Conservation (phyloP, 92 coral and sea anemone genomes). For the Pocillopora grandis region DNA sequence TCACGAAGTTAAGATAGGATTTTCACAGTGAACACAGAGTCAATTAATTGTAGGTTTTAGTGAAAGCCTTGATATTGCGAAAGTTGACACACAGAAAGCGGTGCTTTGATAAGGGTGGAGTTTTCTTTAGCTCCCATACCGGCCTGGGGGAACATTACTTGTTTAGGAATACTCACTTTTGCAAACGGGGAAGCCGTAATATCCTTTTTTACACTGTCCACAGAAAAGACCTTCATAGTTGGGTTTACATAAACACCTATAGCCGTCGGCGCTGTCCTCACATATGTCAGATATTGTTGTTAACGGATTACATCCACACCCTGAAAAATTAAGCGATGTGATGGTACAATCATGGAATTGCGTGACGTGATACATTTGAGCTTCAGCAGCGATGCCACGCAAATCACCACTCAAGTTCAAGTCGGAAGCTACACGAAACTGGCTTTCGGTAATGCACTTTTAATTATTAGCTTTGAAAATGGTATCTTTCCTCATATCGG, state of each 20-base stretch:
- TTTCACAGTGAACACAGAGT: too few species aligned
- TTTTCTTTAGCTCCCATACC: too few species aligned
- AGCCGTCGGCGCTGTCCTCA: constrained; percentile 45
- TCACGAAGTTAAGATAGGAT: too few species aligned
- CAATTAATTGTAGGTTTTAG: too few species aligned
- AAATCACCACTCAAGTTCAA: neutral
- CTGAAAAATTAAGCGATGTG: constrained; percentile 31
- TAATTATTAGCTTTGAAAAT: too few species aligned
- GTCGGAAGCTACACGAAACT: neutral
- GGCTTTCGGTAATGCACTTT: neutral
- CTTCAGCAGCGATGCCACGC: neutral
- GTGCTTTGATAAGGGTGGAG: too few species aligned
- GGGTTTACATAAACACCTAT: constrained; percentile 57
- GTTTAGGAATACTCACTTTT: constrained; percentile 41
- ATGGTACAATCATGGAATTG: neutral
- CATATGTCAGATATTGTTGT: constrained; percentile 70
- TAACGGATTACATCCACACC: constrained; percentile 85
- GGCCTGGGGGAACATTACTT: too few species aligned
- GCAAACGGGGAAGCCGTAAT: constrained; percentile 69
- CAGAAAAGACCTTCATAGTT: constrained; percentile 66
- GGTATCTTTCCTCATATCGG: too few species aligned
- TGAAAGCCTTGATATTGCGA: too few species aligned
- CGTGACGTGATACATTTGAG: neutral
- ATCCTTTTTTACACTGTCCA: constrained; percentile 56
- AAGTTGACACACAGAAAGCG: too few species aligned